These are phyloP conservation scores for Drosophila pallidifrons DNA, from an alignment of 1,140 invertebrate species.

Conservation along the genomic window DNA sequence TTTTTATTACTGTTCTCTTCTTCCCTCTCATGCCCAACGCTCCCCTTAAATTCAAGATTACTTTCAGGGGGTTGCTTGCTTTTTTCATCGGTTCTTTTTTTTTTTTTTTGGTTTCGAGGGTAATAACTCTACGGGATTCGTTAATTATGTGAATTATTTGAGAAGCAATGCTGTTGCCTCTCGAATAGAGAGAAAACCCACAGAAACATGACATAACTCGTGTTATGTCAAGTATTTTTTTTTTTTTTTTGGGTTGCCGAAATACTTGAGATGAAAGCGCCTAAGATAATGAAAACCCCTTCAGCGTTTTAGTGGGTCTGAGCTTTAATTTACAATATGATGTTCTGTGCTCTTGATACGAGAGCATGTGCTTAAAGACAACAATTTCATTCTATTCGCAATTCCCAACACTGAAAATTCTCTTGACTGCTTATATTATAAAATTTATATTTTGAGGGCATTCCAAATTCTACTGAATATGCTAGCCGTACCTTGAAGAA, in stretches of 20 bases:
- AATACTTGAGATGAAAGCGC: slow-evolving; percentile 18
- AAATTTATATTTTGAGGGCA: not conserved
- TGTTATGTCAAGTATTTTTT: slow-evolving; percentile 1
- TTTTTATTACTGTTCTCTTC: slow-evolving; percentile 8
- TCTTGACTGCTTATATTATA: not conserved
- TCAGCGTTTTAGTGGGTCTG: not conserved
- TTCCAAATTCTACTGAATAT: too few relatives aligned
- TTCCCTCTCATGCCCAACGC: not conserved
- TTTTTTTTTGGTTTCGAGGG: not conserved
- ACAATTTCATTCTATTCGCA: too few relatives aligned
- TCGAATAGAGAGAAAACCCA: not conserved
- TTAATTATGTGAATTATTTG: slow-evolving; percentile 22
- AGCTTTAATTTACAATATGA: not conserved
- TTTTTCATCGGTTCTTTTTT: not conserved
- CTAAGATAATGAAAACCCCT: not conserved
- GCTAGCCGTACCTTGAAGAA: not conserved
- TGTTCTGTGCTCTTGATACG: too few relatives aligned
- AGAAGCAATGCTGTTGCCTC: not conserved
- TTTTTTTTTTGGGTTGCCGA: not conserved
- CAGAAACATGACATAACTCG: slow-evolving; percentile 11
- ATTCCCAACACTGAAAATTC: too few relatives aligned
- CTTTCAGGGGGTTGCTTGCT: slow-evolving; percentile 7
- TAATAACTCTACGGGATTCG: slow-evolving; percentile 10
- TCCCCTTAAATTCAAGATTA: slow-evolving; percentile 1
- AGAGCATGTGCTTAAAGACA: too few relatives aligned